phyloP scores from a whole-genome alignment of 2,888 invertebrate genomes.

The Ennomos fuscantarius region DNA sequence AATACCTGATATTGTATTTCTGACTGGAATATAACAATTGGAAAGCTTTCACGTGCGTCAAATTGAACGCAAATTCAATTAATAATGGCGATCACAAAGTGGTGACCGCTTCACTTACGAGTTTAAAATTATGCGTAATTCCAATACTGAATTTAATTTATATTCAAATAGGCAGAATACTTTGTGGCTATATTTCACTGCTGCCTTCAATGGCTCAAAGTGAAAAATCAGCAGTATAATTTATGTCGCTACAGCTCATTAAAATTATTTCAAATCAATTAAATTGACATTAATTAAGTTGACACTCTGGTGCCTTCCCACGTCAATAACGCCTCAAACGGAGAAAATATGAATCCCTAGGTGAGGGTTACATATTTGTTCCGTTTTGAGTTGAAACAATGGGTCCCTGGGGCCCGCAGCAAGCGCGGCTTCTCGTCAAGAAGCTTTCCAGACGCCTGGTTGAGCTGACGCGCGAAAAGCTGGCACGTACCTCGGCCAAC shows the following conservation, averaged over 20 bases:
- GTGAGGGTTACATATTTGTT: too few relatives aligned
- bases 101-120: constrained; percentile 4
- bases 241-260: constrained; percentile 2
- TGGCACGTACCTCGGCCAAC: too few relatives aligned
- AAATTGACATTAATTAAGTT: too few relatives aligned
- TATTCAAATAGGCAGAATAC: constrained; percentile 27
- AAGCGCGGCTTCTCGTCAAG: too few relatives aligned
- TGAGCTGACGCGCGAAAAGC: too few relatives aligned
- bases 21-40: not conserved
- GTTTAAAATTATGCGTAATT: constrained; percentile 17
- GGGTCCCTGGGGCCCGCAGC: too few relatives aligned
- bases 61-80: constrained; percentile 21
- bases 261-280: constrained; percentile 1
- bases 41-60: constrained; percentile 12
- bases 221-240: constrained; percentile 12
- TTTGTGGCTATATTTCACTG: constrained; percentile 23
- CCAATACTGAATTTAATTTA: constrained; percentile 26
- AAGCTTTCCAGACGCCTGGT: too few relatives aligned
- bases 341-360: too few relatives aligned
- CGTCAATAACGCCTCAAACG: too few relatives aligned
- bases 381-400: too few relatives aligned
- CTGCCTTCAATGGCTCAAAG: constrained; percentile 17
- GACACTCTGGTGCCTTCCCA: too few relatives aligned
- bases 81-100: constrained; percentile 15
- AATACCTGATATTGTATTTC: too few relatives aligned